A percentile compares a stretch with the other conserved stretches of the same genome.
These are phyloP conservation scores for Apodemus sylvaticus DNA, from an alignment of 2,113 vertebrate species.

Conservation along the genomic window DNA sequence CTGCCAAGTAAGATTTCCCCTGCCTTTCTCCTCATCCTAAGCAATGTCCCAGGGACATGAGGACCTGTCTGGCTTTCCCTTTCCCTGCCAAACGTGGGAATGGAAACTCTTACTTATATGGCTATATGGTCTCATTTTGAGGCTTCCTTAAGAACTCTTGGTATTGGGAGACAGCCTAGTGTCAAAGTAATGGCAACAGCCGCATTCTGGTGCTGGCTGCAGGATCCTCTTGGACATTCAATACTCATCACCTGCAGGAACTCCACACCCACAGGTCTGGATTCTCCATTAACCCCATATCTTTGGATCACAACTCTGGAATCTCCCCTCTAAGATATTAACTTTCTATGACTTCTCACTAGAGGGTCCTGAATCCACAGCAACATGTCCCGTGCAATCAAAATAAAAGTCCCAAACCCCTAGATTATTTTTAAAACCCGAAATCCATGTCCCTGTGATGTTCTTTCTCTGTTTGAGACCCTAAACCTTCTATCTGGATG, in stretches of 20 bases:
- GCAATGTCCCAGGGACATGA: too few species aligned
- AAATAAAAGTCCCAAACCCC: background rate
- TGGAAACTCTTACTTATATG: too few species aligned
- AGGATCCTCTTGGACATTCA: too few species aligned
- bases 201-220: too few species aligned
- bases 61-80: too few species aligned
- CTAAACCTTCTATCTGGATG: background rate
- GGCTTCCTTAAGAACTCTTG: background rate
- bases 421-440: background rate
- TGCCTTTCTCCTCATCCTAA: too few species aligned
- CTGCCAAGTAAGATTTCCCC: too few species aligned
- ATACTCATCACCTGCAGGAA: background rate
- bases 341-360: background rate
- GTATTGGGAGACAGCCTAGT: background rate
- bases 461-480: background rate
- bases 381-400: background rate
- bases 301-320: background rate
- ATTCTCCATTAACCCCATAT: background rate
- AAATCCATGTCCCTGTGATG: too few species aligned
- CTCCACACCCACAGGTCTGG: background rate
- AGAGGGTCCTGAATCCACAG: background rate
- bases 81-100: too few species aligned
- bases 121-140: too few species aligned
- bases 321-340: background rate
- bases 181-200: background rate